Evolutionary conservation across 2,797 vertebrate species (phyloP).

Genomic region (Tapera naevia): DNA sequence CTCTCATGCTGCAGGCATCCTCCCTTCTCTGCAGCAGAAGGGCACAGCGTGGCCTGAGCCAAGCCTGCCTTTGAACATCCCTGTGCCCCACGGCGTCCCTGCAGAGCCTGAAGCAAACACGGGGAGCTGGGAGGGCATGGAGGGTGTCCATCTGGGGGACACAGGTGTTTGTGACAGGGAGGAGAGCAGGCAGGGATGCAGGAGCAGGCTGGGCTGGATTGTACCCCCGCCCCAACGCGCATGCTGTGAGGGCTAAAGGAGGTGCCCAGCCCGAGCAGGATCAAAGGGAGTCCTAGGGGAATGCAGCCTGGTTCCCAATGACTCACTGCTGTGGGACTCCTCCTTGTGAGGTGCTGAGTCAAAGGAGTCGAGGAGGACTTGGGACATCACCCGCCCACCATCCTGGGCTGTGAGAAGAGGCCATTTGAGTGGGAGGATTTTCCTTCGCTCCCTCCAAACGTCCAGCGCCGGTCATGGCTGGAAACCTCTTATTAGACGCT

Average conservation of each 20-base stretch:
- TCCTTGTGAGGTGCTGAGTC: constrained; percentile 30
- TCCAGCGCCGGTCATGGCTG: background rate
- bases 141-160: background rate
- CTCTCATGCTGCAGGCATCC: background rate
- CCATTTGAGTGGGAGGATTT: background rate
- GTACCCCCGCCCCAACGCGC: background rate
- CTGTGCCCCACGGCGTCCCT: accelerated
- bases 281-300: constrained; percentile 61
- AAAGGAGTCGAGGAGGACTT: background rate
- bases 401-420: background rate
- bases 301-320: background rate
- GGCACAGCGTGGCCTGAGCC: accelerated
- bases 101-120: background rate
- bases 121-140: background rate
- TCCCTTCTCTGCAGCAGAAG: background rate
- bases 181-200: background rate
- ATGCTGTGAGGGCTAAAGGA: background rate
- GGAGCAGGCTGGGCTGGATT: background rate
- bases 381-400: background rate
- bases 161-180: background rate
- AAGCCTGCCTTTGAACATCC: background rate
- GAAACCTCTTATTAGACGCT: background rate
- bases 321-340: constrained; percentile 48
- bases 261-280: constrained; percentile 34
- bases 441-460: background rate